Conservation (phyloP, 30 jellyfish, hydroid and myxozoan genomes). For the Nemopilema nomurai region DNA sequence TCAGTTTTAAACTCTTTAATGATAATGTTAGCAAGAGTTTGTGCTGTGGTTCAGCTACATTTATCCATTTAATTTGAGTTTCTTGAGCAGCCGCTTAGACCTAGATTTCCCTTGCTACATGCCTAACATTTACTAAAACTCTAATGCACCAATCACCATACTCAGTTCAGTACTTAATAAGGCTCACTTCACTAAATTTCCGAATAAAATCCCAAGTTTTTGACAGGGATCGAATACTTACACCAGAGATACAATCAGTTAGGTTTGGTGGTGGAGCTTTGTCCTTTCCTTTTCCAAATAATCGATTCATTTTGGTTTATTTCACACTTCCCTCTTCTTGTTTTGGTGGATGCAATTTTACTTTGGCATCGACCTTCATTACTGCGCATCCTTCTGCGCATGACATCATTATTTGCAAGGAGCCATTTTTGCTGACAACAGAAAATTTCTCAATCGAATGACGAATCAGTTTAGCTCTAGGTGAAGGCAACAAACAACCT, state of each 20-base stretch:
- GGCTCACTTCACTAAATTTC: background rate
- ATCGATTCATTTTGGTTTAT: conserved; percentile 75
- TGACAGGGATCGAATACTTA: conserved; percentile 13
- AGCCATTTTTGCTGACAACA: background rate
- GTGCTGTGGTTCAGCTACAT: no score
- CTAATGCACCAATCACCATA: no score
- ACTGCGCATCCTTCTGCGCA: conserved; percentile 67
- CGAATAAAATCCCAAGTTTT: background rate
- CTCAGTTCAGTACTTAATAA: no score
- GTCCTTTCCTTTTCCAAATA: conserved; percentile 93
- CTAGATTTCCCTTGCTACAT: no score
- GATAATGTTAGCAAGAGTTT: no score
- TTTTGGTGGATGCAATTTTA: background rate
- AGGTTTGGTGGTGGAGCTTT: conserved; percentile 94
- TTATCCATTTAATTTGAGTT: no score
- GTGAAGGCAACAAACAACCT: no score
- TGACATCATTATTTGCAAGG: conserved; percentile 7
- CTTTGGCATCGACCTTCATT: background rate
- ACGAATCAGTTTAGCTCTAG: no score
- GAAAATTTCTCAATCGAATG: background rate
- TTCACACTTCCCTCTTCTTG: background rate
- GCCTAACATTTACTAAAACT: no score
- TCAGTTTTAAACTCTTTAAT: no score
- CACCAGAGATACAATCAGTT: conserved; percentile 85
- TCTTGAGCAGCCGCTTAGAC: no score